A percentile compares a stretch with the other conserved stretches of the same genome.
Conservation (phyloP, 2,797 vertebrate genomes). For the Momotus momota region DNA sequence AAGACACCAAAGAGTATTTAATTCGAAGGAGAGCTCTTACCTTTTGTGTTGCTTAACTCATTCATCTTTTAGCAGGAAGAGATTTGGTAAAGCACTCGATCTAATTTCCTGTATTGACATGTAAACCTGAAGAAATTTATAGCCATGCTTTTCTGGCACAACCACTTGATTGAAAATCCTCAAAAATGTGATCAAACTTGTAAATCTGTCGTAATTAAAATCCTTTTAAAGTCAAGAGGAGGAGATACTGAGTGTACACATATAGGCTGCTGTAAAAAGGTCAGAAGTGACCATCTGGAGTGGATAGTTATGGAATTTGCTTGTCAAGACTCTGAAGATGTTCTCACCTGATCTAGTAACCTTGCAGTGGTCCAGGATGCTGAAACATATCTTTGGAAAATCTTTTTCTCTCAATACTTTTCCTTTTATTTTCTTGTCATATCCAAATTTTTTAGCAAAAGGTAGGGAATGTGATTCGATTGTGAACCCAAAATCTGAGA, state of each 20-base stretch:
- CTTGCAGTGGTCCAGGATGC: not conserved
- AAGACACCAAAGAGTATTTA: not conserved
- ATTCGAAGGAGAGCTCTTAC: not conserved
- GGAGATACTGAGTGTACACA: not conserved
- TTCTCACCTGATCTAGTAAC: not conserved
- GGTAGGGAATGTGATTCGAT: not conserved
- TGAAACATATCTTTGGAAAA: not conserved
- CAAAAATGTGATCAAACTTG: not conserved
- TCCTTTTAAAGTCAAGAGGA: not conserved
- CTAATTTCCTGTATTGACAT: not conserved
- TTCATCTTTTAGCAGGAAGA: not conserved
- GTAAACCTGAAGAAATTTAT: not conserved
- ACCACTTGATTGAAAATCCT: not conserved
- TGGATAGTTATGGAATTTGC: not conserved
- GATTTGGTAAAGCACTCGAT: not conserved
- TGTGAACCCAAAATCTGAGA: not conserved
- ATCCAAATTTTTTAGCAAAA: not conserved
- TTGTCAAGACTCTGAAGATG: not conserved
- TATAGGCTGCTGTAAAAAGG: not conserved
- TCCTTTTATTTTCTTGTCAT: not conserved
- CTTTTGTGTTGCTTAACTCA: not conserved
- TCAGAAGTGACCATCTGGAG: not conserved
- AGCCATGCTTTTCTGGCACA: not conserved
- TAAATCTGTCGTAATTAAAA: not conserved
- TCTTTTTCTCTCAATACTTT: not conserved